Percentiles rank a stretch among this genome's conserved stretches.
Evolutionary conservation across 2,888 invertebrate genomes (phyloP).

Genomic region (Theristus sp.): DNA sequence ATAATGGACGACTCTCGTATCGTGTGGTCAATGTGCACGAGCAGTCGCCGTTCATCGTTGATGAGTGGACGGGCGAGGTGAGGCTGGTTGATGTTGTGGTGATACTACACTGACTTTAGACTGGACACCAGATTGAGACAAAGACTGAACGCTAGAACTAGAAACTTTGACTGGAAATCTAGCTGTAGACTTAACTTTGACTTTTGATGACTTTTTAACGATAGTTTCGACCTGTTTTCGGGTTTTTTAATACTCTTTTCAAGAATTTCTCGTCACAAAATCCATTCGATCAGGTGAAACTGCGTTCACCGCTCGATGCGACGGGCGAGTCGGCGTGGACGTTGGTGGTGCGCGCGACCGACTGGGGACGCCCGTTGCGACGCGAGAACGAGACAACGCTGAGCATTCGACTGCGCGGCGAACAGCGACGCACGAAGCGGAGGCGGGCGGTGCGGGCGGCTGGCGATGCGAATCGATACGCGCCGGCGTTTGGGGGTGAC

Average conservation of each 20-base stretch:
- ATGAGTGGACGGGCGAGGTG: conserved; percentile 73
- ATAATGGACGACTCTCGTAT: conserved; percentile 85
- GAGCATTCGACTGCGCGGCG: conserved; percentile 45
- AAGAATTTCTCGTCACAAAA: too few species aligned
- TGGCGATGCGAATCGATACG: too few species aligned
- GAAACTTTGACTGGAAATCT: too few species aligned
- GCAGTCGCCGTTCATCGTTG: conserved; percentile 73
- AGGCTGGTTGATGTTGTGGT: neutral
- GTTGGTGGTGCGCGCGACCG: conserved; percentile 66
- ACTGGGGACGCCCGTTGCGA: conserved; percentile 77
- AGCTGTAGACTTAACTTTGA: too few species aligned
- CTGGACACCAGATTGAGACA: neutral
- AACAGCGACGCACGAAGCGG: too few species aligned
- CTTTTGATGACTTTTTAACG: too few species aligned
- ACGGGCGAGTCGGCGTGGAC: conserved; percentile 82
- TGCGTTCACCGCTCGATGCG: conserved; percentile 42
- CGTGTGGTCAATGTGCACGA: conserved; percentile 70
- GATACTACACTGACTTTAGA: neutral
- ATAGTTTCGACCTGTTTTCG: too few species aligned
- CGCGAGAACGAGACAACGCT: conserved; percentile 74
- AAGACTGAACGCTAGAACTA: too few species aligned
- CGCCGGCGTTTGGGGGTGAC: too few species aligned
- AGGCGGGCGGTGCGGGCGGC: too few species aligned
- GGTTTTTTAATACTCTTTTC: too few species aligned
- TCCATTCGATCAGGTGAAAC: conserved; percentile 9